Percentiles rank a stretch among this genome's conserved stretches.
phyloP scores from a whole-genome alignment of 2,797 vertebrate genomes.

The Geotrypetes seraphini region DNA sequence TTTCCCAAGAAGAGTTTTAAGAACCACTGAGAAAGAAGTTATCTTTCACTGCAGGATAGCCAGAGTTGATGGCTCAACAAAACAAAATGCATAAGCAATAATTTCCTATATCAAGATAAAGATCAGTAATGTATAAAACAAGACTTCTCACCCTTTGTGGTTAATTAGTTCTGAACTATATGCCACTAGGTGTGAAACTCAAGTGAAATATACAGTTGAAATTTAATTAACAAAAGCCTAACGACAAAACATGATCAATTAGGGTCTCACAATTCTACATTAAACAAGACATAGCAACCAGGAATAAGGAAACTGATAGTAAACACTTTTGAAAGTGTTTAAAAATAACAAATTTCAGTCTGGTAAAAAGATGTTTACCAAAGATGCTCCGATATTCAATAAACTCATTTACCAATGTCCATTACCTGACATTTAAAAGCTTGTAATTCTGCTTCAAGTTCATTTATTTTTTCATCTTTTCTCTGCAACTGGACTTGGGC shows the following conservation, averaged over 20 bases:
- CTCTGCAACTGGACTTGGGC: constrained; percentile 75
- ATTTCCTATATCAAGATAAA: constrained; percentile 68
- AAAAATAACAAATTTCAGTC: constrained; percentile 4
- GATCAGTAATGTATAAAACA: constrained; percentile 60
- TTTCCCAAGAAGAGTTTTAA: constrained; percentile 47
- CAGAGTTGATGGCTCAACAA: constrained; percentile 41
- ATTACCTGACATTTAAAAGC: constrained; percentile 82
- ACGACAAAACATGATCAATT: constrained; percentile 13
- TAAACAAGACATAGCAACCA: constrained; percentile 3
- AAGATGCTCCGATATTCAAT: constrained; percentile 8
- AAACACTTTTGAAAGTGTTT: constrained; percentile 11
- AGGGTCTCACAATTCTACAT: constrained; percentile 19
- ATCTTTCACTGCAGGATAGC: constrained; percentile 24
- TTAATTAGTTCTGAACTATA: constrained; percentile 60
- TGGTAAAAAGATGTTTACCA: constrained; percentile 5
- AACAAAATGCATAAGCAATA: constrained; percentile 68
- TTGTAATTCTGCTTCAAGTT: constrained; percentile 77
- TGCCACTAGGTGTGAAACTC: constrained; percentile 34
- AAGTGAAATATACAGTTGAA: constrained; percentile 32
- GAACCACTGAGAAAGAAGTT: too few relatives aligned
- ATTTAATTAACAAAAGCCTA: constrained; percentile 33
- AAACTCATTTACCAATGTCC: constrained; percentile 14
- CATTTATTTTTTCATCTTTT: constrained; percentile 74
- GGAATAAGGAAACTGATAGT: constrained; percentile 16
- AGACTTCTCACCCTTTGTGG: constrained; percentile 52